Evolutionary conservation across 2,888 invertebrate genomes (phyloP), one percentile per base, ranked within the genome.

Genomic region (Leptopilina myrica): DNA sequence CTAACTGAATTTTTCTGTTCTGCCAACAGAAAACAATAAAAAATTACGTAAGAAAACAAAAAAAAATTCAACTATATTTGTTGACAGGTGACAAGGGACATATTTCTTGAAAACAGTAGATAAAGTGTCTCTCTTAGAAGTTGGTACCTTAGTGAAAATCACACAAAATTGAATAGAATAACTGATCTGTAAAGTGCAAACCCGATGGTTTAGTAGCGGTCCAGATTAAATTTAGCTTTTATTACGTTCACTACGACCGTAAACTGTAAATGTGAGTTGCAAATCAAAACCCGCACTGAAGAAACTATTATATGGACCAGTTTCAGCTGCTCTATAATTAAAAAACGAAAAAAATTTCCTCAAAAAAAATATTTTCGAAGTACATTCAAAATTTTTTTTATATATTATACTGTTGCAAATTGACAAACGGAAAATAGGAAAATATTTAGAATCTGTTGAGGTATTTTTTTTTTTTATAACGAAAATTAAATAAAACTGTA

Each of bases 221-320:
- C 53, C 33, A 78, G 85, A 87, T 87, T 84, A 86, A 87, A 85
- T 86, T 82, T 82, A 86, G 84, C 82, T 84, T 81, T 87, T 85
- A 84, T 82, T 80, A 81, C 78, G 75, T 79, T 82, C 79, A 78
- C 65, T 33, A 56, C 80, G 77, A 69, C 65, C 82, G 73, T 77
- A 80, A 80, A 82, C 78, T 81, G 66, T 77, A 76, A 76, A 73
- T 56, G 33, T 26, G 33, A 33, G 56, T 14, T 46, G 56, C 49
- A 33, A 53, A 65, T 66, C 49, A 69, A 26, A 33, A 33, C 33
- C 33, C 69, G 14, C 46, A 69, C 53, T 26, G 26, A 53, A 46
- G 8, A 20, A 14, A 69, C 15, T 69, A 43, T 67, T 20, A 67
- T 33, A 33, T 67, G 46, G 15, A 20, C 46, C 20, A 49, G 7